phyloP scores from a whole-genome alignment of 2,888 invertebrate genomes.

The Hemistola chrysoprasaria region DNA sequence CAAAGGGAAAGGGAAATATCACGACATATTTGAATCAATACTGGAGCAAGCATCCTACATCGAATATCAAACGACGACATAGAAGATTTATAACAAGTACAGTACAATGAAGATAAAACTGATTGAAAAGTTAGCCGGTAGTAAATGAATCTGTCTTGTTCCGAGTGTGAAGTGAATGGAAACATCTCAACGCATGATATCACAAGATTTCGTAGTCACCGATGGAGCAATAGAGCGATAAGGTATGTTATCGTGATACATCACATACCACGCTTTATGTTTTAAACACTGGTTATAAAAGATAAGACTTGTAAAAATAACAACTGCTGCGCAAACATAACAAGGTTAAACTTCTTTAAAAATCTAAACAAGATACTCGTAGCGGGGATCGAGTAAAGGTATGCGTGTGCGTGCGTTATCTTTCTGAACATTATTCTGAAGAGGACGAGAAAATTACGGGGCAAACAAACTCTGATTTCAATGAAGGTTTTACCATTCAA shows the following conservation, averaged over 20 bases:
- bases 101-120: conserved; percentile 1
- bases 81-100: too few species aligned
- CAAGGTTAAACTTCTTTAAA: conserved; percentile 23
- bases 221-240: conserved; percentile 37
- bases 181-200: conserved; percentile 30
- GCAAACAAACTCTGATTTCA: background rate
- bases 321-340: conserved; percentile 25
- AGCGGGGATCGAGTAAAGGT: conserved; percentile 14
- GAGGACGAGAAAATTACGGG: background rate
- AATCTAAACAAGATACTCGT: conserved; percentile 13
- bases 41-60: too few species aligned
- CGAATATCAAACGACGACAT: too few species aligned
- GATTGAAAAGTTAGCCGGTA: background rate
- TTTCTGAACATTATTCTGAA: conserved; percentile 3
- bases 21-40: background rate
- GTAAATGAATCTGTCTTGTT: conserved; percentile 15
- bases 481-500: too few species aligned
- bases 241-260: conserved; percentile 42
- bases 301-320: conserved; percentile 37
- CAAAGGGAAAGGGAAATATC: background rate
- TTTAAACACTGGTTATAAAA: conserved; percentile 27
- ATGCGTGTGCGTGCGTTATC: conserved; percentile 13
- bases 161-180: conserved; percentile 30
- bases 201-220: conserved; percentile 22
- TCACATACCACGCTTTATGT: conserved; percentile 35